Percentiles rank a stretch among this genome's conserved stretches.
These are phyloP conservation scores for Periparus ater DNA, from an alignment of 2,797 vertebrate species.

Conservation along the genomic window DNA sequence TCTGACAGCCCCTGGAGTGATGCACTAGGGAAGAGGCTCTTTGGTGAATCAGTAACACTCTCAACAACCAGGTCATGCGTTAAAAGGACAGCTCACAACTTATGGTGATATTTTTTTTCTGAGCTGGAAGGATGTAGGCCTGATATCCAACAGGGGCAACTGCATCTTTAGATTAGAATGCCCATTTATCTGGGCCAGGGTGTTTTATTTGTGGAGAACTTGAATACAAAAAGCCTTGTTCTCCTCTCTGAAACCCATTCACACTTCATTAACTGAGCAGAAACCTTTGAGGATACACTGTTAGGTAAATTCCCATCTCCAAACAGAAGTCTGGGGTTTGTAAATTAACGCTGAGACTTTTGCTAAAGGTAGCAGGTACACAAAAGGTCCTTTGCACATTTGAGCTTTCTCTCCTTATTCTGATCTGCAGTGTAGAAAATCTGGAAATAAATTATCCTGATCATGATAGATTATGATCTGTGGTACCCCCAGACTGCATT, in stretches of 20 bases:
- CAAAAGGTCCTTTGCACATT: background rate
- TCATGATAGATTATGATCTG: constrained; percentile 11
- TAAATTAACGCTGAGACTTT: background rate
- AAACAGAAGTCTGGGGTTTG: background rate
- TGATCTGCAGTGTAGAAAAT: background rate
- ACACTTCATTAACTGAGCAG: background rate
- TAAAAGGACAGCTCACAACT: background rate
- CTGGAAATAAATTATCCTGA: constrained; percentile 12
- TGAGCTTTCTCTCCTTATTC: background rate
- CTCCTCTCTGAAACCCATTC: background rate
- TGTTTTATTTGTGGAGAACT: background rate
- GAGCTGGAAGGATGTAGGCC: background rate
- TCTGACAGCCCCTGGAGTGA: background rate
- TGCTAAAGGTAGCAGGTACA: background rate
- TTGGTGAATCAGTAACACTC: background rate
- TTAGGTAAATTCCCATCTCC: background rate
- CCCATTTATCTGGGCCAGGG: background rate
- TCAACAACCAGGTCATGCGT: background rate
- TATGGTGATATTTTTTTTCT: background rate
- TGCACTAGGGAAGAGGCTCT: background rate
- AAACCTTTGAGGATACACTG: background rate
- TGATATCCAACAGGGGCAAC: background rate
- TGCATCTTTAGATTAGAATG: background rate
- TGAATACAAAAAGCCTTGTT: background rate
- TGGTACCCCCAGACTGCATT: background rate